These are phyloP conservation scores for Lasius fuliginosus DNA, from an alignment of 2,888 invertebrate species.

Conservation along the genomic window DNA sequence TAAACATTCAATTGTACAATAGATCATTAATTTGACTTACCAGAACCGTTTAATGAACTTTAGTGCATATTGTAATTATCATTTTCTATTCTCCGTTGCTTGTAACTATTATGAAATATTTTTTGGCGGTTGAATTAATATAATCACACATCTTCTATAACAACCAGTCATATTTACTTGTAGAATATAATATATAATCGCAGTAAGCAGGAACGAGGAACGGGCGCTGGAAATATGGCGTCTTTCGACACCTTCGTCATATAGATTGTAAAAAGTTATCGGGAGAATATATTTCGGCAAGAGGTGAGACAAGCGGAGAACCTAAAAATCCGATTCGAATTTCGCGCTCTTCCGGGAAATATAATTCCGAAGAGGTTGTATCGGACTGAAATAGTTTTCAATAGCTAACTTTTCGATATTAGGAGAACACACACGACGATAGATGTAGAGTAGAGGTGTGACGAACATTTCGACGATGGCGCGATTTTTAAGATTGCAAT, in stretches of 20 bases:
- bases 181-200: neutral
- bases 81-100: neutral
- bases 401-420: no score
- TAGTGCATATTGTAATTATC: neutral
- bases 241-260: neutral
- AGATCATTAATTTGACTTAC: neutral
- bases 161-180: neutral
- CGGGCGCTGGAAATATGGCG: neutral
- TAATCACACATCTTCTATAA: neutral
- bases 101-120: neutral
- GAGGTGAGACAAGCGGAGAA: no score
- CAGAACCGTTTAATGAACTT: neutral
- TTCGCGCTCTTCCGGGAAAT: no score
- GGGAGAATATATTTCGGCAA: no score
- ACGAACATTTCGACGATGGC: no score
- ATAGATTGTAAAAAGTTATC: no score
- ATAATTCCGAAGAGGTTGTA: no score
- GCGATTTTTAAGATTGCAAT: no score
- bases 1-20: neutral
- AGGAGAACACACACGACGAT: no score
- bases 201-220: neutral
- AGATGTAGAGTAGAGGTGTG: no score
- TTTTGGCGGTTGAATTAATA: neutral
- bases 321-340: no score
- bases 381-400: no score